Conservation (phyloP, 1,140 invertebrate genomes). For the Drosophila kepulauana region DNA sequence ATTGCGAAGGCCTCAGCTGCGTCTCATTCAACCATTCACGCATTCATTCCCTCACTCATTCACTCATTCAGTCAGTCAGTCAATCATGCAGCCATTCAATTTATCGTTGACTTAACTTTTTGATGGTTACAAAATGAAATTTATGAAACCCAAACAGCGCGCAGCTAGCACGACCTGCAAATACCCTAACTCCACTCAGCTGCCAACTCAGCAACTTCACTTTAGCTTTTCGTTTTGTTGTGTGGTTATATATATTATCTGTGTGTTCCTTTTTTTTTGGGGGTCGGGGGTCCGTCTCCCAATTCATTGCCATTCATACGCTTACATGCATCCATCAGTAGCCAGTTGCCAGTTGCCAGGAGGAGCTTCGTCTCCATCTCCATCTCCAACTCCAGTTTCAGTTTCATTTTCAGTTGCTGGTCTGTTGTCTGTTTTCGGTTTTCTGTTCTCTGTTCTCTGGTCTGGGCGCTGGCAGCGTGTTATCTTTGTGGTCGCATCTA, state of each 20-base stretch:
- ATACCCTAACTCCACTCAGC: background rate
- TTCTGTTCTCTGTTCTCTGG: background rate
- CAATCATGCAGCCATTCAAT: slow-evolving; percentile 78
- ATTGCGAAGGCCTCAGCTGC: slow-evolving; percentile 6
- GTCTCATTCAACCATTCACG: slow-evolving; percentile 25
- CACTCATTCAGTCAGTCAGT: slow-evolving; percentile 74
- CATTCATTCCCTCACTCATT: slow-evolving; percentile 53
- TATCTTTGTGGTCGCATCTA: slow-evolving; percentile 81
- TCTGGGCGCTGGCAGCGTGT: slow-evolving; percentile 48
- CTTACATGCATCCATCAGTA: slow-evolving; percentile 27
- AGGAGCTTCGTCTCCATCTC: background rate
- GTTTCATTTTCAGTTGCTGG: background rate
- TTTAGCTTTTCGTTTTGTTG: background rate
- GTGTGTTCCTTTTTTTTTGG: slow-evolving; percentile 5
- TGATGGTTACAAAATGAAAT: slow-evolving; percentile 81
- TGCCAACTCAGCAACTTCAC: background rate
- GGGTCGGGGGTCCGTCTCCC: background rate
- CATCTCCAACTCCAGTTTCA: background rate
- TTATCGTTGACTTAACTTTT: slow-evolving; percentile 82
- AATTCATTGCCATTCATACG: slow-evolving; percentile 33
- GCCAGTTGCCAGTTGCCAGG: background rate
- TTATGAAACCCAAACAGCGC: slow-evolving; percentile 46
- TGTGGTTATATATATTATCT: slow-evolving; percentile 7
- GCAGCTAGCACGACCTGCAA: background rate
- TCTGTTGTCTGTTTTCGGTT: background rate